Evolutionary conservation across 2,888 invertebrate species (phyloP), one percentile per base, ranked within the genome.

Genomic region (Nyleta sp.): DNA sequence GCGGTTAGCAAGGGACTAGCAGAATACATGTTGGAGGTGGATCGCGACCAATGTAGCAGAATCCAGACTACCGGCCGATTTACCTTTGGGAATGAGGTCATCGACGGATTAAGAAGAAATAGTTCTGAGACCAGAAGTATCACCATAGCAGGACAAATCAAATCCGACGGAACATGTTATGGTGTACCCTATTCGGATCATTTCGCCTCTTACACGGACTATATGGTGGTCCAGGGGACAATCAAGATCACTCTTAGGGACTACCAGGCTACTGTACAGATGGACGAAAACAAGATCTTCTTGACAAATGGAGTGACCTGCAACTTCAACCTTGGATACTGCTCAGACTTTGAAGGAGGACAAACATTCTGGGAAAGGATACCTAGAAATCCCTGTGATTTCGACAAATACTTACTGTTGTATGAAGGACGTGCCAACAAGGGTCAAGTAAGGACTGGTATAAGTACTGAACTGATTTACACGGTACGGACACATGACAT

Each of bases 181-280:
- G 82, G 81, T 3, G 73, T 67, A 0, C 55, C 74, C 6, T 82
- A 81, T 40, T 68, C 79, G 10, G 84, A 83, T 11, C 71, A 60
- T 0, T 81, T 76, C 15, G 78, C 80, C 10, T 60, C 42, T 0
- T 83, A 78, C 71, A 67, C 73, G 1, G 65, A 75, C 7, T 78
- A 78, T 11, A 82, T 78, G 0, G 50, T 82, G 2, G 82, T 84
- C 44, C 68, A 44, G 8, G 60, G 57, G 1, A 52, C 15, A 0
- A 20, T 74, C 0, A 72, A 40, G 28, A 48, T 81, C 0, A 77
- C 48, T 0, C 17, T 80, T 1, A 13, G 0, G 1, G 35, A 55
- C 11, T 57, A 77, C 13, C 0, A 40, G n/a, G 67, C 77, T 8
- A 35, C 18, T 0, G 65, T 74, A 0, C 38, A 70, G 15, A 4